Evolutionary conservation across 1,140 invertebrate species (phyloP).

Genomic region (Lysiphlebus fabarum): DNA sequence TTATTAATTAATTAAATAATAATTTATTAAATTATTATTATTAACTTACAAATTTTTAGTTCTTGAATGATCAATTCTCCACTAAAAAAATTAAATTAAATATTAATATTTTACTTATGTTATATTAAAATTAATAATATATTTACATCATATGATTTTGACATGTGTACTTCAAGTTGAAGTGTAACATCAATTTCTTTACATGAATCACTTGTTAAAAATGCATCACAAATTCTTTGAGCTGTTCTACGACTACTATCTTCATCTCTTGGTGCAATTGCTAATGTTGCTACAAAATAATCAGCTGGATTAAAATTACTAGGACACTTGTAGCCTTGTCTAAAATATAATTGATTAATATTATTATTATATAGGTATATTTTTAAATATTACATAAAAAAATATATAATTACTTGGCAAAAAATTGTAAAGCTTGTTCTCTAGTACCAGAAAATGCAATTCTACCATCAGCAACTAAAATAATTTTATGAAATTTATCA

Average conservation of each 20-base stretch:
- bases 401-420: constrained; percentile 59
- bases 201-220: constrained; percentile 70
- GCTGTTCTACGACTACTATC: constrained; percentile 62
- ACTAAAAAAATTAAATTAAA: constrained; percentile 22
- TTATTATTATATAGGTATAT: too few species aligned
- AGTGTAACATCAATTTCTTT: constrained; percentile 71
- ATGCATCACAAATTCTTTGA: constrained; percentile 73
- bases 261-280: constrained; percentile 74
- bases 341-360: constrained; percentile 43
- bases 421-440: constrained; percentile 73
- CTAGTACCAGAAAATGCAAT: constrained; percentile 82
- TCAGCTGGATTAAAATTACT: constrained; percentile 89
- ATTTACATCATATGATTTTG: constrained; percentile 48
- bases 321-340: constrained; percentile 74
- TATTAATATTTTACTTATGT: too few species aligned
- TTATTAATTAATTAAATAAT: neutral
- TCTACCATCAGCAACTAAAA: constrained; percentile 84
- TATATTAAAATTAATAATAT: constrained; percentile 18
- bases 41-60: constrained; percentile 27
- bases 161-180: constrained; percentile 65
- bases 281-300: constrained; percentile 83
- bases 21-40: neutral
- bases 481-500: constrained; percentile 80
- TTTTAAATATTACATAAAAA: constrained; percentile 9
- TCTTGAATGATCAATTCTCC: constrained; percentile 19